Percentiles rank a stretch among this genome's conserved stretches.
These are phyloP conservation scores for Neosilurus hyrtlii DNA, from an alignment of 2,797 vertebrate genomes.

Conservation along the genomic window DNA sequence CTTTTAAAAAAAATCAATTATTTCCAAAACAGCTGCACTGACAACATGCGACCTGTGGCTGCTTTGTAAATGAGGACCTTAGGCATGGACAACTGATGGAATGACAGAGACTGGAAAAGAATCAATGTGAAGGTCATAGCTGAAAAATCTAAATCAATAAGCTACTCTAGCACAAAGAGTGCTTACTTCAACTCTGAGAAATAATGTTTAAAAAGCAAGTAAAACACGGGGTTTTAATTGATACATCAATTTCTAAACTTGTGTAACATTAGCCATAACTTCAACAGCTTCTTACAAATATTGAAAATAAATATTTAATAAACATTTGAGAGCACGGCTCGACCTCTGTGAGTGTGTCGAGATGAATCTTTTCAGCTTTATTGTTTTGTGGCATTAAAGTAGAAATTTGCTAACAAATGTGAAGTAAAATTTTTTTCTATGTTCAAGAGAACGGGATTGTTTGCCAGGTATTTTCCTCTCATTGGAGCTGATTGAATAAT, in stretches of 20 bases:
- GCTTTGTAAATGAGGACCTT: not conserved
- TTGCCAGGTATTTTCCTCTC: not conserved
- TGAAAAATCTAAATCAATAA: not conserved
- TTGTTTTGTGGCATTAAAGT: not conserved
- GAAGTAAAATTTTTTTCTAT: too few relatives aligned
- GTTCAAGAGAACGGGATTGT: too few relatives aligned
- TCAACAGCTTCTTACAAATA: not conserved
- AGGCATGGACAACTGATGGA: not conserved
- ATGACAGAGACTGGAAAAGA: constrained; percentile 1
- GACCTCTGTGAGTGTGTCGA: not conserved
- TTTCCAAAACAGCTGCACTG: not conserved
- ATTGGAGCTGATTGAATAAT: too few relatives aligned
- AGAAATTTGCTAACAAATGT: not conserved
- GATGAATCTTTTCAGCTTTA: not conserved
- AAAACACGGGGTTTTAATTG: not conserved
- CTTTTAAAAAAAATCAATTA: not conserved
- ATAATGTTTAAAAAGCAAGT: not conserved
- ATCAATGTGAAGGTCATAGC: not conserved
- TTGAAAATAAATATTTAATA: not conserved
- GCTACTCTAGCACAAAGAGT: not conserved
- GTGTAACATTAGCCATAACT: not conserved
- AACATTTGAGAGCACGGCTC: not conserved
- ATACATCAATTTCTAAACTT: not conserved
- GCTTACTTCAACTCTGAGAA: not conserved
- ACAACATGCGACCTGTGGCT: not conserved